Base-by-base conservation (phyloP, 2,797 vertebrate genomes). In the Emydoidea blandingii region DNA sequence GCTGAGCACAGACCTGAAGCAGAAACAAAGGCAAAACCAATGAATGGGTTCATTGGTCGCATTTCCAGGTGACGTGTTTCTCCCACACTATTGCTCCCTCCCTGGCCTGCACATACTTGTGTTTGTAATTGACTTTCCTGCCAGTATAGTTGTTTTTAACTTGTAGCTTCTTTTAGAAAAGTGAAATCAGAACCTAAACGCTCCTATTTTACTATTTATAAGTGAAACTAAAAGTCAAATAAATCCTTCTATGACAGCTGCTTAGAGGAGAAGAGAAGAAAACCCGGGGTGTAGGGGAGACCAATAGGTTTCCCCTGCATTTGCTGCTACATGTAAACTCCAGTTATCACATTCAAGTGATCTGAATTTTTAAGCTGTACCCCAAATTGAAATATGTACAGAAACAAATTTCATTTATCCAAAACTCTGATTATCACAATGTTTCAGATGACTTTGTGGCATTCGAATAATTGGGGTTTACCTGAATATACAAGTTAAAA, bases 321-420 rank as follows among this genome's bases (percentile, higher is more conserved):
- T 94, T 89, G 37, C 65, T 88, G 10, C 56, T 90, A 37, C n/a
- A 31, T 52, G 83, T 53, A 84, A 95, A 91, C 16, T 78, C 44
- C 49, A 68, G n/a, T 78, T 94, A 62, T 53, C 87, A 86, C 47
- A 72, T 23, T 85, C 21, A 29, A 2, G 44, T 29, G 78, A 52
- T 47, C 5, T 87, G 14, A 34, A 49, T 76, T 31, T 44, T 49
- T 85, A 37, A 8, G 62, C 85, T 91, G 11, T 86, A 79, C 27
- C 52, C 57, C 82, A 94, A 90, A 93, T 12, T 94, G 78, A 93
- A 96, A 93, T 54, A 95, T 59, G 82, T 19, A 68, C 27, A 49
- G 9, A 78, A 78, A 78, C 27, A 49, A 78, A 31, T 49, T 31
- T 3, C 25, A 76, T 88, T 90, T 92, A 59, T 41, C 54, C 59